Percentiles rank a stretch among this genome's conserved stretches.
Evolutionary conservation across 2,797 vertebrate species (phyloP).

Genomic region (Australoheros facetus): DNA sequence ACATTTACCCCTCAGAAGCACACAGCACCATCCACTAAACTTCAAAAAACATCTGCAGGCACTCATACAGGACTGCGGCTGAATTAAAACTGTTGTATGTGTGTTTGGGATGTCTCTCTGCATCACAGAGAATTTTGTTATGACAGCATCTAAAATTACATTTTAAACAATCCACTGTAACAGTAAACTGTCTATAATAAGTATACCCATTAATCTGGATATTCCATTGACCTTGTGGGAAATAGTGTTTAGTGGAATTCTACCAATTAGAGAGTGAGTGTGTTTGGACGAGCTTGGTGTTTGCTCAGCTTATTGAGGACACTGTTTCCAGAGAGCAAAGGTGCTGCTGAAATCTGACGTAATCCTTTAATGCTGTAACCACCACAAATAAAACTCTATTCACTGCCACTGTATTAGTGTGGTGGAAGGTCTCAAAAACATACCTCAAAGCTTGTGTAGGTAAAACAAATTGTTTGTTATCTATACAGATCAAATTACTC

Average conservation of each 20-base stretch:
- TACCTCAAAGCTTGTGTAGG: not conserved
- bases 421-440: not conserved
- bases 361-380: not conserved
- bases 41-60: constrained; percentile 30
- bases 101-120: not conserved
- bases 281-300: constrained; percentile 12
- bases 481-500: not conserved
- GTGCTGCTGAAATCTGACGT: not conserved
- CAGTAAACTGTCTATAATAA: constrained; percentile 5
- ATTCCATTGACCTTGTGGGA: not conserved
- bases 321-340: not conserved
- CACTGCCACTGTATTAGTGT: not conserved
- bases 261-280: constrained; percentile 3
- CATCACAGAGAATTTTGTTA: not conserved
- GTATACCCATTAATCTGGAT: not conserved
- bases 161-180: not conserved
- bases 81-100: not conserved
- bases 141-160: not conserved
- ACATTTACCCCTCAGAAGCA: not conserved
- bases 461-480: not conserved
- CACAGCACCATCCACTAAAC: constrained; percentile 2
- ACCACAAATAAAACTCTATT: not conserved
- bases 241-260: constrained; percentile 3
- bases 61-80: constrained; percentile 4
- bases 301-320: constrained; percentile 1